A percentile compares a stretch with the other conserved stretches of the same genome.
Conservation (phyloP, 2,888 invertebrate genomes). For the Xanthorhoe spadicearia region DNA sequence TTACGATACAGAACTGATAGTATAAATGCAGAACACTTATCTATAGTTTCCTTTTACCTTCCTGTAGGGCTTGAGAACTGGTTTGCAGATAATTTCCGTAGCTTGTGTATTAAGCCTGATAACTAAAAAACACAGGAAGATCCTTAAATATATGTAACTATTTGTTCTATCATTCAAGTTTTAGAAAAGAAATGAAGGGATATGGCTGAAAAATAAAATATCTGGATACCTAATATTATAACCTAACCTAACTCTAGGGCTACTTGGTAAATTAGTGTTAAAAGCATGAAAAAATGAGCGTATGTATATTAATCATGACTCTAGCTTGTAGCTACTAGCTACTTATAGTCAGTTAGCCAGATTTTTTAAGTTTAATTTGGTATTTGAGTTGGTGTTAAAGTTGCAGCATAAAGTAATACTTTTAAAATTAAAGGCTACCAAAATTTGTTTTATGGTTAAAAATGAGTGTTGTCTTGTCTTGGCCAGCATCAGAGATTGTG, state of each 20-base stretch:
- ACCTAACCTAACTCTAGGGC: no score
- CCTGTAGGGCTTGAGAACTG: slow-evolving; percentile 3
- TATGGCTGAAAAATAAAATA: no score
- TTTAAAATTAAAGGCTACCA: neutral
- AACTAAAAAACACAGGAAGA: neutral
- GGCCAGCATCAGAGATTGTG: slow-evolving; percentile 56
- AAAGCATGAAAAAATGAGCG: no score
- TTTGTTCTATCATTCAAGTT: no score
- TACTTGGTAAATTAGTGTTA: no score
- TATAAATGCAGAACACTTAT: slow-evolving; percentile 18
- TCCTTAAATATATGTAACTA: neutral
- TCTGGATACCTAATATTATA: no score
- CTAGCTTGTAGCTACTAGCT: no score
- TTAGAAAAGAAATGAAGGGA: no score
- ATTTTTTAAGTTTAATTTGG: no score
- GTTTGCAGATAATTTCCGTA: slow-evolving; percentile 1
- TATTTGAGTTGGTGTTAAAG: no score
- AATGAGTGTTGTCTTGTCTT: neutral
- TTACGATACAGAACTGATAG: slow-evolving; percentile 13
- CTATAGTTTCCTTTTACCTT: slow-evolving; percentile 23
- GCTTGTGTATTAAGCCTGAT: neutral
- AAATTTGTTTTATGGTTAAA: neutral
- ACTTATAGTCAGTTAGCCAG: no score
- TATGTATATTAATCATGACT: no score
- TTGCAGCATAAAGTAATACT: neutral